Conservation (phyloP, 2,797 vertebrate species). For the Trachurus trachurus region DNA sequence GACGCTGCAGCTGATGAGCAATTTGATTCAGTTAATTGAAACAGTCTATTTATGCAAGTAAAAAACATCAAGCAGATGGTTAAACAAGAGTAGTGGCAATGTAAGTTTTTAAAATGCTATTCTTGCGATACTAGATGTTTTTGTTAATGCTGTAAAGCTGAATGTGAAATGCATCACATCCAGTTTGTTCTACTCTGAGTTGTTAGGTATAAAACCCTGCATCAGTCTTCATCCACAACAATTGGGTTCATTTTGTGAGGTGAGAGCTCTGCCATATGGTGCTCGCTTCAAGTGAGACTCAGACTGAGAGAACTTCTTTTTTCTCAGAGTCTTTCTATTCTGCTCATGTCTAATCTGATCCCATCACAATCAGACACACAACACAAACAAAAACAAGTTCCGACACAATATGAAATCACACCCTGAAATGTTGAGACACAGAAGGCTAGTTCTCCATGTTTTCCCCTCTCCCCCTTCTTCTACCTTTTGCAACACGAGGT, state of each 20-base stretch:
- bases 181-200: background rate
- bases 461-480: conserved; percentile 32
- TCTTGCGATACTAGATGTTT: background rate
- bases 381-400: background rate
- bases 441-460: conserved; percentile 27
- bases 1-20: too few species aligned
- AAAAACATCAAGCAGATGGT: background rate
- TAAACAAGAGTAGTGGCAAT: background rate
- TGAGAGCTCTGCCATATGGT: conserved; percentile 38
- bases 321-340: background rate
- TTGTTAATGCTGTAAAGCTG: background rate
- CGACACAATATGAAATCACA: conserved; percentile 13
- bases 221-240: conserved; percentile 32
- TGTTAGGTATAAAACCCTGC: conserved; percentile 4
- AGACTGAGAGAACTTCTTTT: conserved; percentile 12
- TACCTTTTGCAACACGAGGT: conserved; percentile 50
- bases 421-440: conserved; percentile 15
- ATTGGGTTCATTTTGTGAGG: conserved; percentile 16
- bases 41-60: background rate
- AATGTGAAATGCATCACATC: background rate
- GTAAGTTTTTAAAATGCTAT: background rate
- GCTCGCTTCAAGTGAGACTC: conserved; percentile 24
- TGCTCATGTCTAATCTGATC: conserved; percentile 2
- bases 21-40: too few species aligned
- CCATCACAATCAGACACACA: background rate